These are phyloP conservation scores for Temnothorax rugatulus DNA, from an alignment of 2,888 invertebrate genomes.

Conservation along the genomic window DNA sequence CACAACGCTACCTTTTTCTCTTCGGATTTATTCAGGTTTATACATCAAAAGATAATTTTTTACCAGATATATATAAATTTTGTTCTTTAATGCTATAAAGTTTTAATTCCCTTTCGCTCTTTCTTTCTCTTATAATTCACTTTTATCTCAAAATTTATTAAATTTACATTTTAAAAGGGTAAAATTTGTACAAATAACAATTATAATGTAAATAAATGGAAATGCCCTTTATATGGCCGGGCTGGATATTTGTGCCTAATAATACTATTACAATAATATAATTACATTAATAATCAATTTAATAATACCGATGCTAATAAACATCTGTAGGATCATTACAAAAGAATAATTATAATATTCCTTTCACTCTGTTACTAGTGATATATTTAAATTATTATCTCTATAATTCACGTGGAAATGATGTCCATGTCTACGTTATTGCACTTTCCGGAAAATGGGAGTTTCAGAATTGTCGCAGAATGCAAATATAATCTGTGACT, in stretches of 20 bases:
- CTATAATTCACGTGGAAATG: neutral
- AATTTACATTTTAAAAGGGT: neutral
- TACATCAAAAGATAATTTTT: neutral
- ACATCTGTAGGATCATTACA: neutral
- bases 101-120: neutral
- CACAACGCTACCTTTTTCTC: neutral
- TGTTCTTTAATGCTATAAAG: neutral
- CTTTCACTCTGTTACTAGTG: neutral
- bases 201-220: neutral
- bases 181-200: neutral
- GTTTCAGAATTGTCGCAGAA: neutral
- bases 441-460: neutral
- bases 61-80: neutral
- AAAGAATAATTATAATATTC: neutral
- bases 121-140: neutral
- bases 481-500: neutral
- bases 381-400: constrained; percentile 8
- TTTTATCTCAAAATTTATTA: neutral
- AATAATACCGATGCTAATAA: neutral
- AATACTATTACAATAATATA: too few species aligned
- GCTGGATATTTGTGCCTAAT: neutral
- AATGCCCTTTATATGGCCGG: neutral
- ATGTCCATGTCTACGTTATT: neutral
- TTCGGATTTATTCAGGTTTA: neutral
- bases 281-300: neutral